These are phyloP conservation scores for Synanthedon formicaeformis DNA, from an alignment of 2,888 invertebrate genomes.

Conservation along the genomic window DNA sequence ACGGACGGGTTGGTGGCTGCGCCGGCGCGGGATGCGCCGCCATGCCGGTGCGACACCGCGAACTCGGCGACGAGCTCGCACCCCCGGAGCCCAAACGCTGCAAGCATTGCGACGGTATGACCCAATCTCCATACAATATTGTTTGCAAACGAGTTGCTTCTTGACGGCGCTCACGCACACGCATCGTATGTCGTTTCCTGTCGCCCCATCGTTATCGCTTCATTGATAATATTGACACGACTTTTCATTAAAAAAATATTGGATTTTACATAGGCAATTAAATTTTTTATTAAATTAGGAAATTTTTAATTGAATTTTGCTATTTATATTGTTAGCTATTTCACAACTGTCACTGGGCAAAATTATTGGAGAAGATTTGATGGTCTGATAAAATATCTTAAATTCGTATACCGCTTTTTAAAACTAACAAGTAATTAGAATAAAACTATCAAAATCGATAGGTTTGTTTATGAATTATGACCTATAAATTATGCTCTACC, in stretches of 20 bases:
- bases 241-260: too few species aligned
- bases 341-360: too few species aligned
- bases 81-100: constrained; percentile 89
- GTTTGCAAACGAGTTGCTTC: not conserved
- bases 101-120: constrained; percentile 91
- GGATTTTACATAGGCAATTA: too few species aligned
- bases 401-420: too few species aligned
- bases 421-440: too few species aligned
- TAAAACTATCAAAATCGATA: too few species aligned
- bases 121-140: constrained; percentile 7
- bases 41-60: constrained; percentile 72
- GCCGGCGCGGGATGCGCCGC: constrained; percentile 70
- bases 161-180: not conserved
- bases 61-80: constrained; percentile 69
- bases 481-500: constrained; percentile 4
- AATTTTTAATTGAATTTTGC: too few species aligned
- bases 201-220: not conserved
- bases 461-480: too few species aligned
- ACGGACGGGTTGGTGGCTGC: constrained; percentile 44
- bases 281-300: too few species aligned
- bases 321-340: too few species aligned
- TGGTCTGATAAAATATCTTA: too few species aligned
- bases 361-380: too few species aligned
- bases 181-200: not conserved
- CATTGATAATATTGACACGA: constrained; percentile 4